phyloP scores from a whole-genome alignment of 2,113 vertebrate genomes.

The Gadus chalcogrammus region DNA sequence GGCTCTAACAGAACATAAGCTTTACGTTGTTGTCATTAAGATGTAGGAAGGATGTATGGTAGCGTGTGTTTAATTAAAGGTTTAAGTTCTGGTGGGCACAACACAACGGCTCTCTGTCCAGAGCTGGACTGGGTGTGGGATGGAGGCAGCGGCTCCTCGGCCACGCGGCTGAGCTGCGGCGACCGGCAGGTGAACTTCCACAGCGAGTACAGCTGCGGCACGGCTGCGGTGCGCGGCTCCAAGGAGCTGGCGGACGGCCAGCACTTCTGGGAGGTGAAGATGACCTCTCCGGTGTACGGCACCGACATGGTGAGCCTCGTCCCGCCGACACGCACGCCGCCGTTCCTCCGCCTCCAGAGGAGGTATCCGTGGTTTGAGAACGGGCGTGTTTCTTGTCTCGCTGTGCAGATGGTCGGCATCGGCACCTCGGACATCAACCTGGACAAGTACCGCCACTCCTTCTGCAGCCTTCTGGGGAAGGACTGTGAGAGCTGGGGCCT shows the following conservation, averaged over 20 bases:
- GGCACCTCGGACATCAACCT: constrained; percentile 90
- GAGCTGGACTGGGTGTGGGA: constrained; percentile 97
- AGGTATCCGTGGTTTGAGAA: not conserved
- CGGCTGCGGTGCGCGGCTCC: constrained; percentile 87
- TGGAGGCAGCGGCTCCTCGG: constrained; percentile 81
- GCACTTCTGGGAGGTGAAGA: constrained; percentile 99
- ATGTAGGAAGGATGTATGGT: too few species aligned
- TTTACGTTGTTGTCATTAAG: too few species aligned
- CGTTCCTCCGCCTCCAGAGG: not conserved
- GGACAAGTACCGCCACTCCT: constrained; percentile 92
- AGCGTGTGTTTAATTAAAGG: too few species aligned
- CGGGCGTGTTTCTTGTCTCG: not conserved
- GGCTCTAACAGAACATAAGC: too few species aligned
- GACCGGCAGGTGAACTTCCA: constrained; percentile 96
- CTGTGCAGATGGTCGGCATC: constrained; percentile 90
- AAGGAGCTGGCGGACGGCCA: constrained; percentile 91
- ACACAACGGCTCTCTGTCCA: too few species aligned
- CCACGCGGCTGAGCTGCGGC: constrained; percentile 87
- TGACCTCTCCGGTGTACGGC: constrained; percentile 96
- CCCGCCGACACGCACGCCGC: too few species aligned
- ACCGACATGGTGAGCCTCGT: constrained; percentile 84
- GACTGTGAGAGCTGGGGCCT: constrained; percentile 97
- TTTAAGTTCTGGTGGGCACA: too few species aligned
- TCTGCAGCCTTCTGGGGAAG: constrained; percentile 94
- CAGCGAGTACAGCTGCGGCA: constrained; percentile 94